Conservation (phyloP, 2,113 vertebrate species). For the Austrofundulus limnaeus region DNA sequence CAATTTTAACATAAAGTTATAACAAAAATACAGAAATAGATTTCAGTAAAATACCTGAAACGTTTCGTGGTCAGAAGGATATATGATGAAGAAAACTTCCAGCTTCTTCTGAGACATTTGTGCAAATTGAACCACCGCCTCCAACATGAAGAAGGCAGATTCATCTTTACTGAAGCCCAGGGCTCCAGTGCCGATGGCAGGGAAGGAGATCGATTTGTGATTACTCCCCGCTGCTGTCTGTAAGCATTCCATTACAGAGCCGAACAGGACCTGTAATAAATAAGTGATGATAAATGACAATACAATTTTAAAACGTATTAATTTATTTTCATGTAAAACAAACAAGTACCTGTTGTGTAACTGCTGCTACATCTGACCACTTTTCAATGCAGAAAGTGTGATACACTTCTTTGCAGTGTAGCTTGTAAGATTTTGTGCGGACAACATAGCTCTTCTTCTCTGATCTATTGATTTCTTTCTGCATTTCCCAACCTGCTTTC, state of each 20-base stretch:
- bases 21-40: slow-evolving; percentile 1
- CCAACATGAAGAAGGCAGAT: slow-evolving; percentile 73
- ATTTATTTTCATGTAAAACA: not conserved
- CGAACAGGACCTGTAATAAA: slow-evolving; percentile 66
- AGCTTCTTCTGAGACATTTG: accelerated
- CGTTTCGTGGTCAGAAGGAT: slow-evolving; percentile 34
- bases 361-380: accelerated
- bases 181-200: slow-evolving; percentile 74
- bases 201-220: slow-evolving; percentile 81
- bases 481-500: slow-evolving; percentile 64
- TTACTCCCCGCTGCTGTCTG: accelerated
- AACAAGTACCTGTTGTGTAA: not conserved
- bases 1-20: not conserved
- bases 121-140: slow-evolving; percentile 67
- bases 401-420: slow-evolving; percentile 64
- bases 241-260: slow-evolving; percentile 64
- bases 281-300: not conserved
- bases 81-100: slow-evolving; percentile 79
- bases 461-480: not conserved
- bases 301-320: not conserved
- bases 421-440: slow-evolving; percentile 38
- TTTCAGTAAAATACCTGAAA: slow-evolving; percentile 65
- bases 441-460: accelerated
- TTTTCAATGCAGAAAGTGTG: slow-evolving; percentile 48
- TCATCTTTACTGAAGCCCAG: not conserved